Evolutionary conservation across 2,797 vertebrate genomes (phyloP).

Genomic region (Lagorchestes hirsutus): DNA sequence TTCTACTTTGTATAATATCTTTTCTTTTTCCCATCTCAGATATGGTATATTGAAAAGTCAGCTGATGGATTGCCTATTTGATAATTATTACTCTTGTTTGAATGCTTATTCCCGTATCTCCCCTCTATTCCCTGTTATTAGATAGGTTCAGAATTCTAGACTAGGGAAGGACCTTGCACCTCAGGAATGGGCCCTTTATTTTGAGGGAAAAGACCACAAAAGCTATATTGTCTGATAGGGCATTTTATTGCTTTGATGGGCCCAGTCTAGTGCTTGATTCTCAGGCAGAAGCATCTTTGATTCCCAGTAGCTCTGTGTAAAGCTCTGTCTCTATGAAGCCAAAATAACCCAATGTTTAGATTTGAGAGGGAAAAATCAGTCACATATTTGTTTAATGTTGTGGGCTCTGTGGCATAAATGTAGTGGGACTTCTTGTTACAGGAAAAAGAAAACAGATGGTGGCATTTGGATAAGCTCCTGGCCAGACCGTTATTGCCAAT

Average conservation of each 20-base stretch:
- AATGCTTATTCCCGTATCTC: conserved; percentile 67
- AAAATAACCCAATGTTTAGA: neutral
- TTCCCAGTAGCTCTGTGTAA: neutral
- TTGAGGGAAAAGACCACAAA: neutral
- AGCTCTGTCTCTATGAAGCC: conserved; percentile 7
- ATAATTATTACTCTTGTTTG: conserved; percentile 74
- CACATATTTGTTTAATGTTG: neutral
- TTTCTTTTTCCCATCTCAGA: conserved; percentile 67
- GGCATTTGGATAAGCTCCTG: conserved; percentile 24
- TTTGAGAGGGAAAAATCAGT: neutral
- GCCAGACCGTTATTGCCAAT: neutral
- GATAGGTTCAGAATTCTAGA: conserved; percentile 19
- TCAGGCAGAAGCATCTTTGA: conserved; percentile 3
- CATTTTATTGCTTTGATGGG: neutral
- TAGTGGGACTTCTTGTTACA: neutral
- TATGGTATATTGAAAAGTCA: conserved; percentile 79
- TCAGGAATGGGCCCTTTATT: neutral
- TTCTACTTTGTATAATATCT: conserved; percentile 78
- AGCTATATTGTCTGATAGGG: neutral
- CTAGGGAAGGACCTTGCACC: neutral
- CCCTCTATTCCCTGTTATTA: conserved; percentile 48
- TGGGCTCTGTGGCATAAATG: neutral
- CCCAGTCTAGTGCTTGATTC: neutral
- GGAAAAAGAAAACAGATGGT: conserved; percentile 40
- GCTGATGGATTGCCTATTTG: conserved; percentile 77